A percentile compares a stretch with the other conserved stretches of the same genome.
phyloP scores from a whole-genome alignment of 2,797 vertebrate species.

The Anguilla obscura region DNA sequence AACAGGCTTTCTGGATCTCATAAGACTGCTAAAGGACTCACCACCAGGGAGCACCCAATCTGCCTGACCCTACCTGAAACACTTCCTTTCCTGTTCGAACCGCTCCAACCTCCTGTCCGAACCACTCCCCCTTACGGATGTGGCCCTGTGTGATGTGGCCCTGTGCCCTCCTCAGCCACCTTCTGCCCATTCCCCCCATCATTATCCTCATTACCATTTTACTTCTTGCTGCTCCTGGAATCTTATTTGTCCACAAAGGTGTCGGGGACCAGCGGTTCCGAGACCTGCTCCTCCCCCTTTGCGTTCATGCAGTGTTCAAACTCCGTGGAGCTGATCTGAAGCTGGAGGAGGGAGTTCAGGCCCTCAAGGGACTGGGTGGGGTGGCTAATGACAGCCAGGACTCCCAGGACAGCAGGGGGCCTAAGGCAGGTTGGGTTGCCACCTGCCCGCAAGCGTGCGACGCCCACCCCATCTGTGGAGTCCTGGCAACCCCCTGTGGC shows the following conservation, averaged over 20 bases:
- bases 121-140: too few species aligned
- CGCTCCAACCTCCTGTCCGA: conserved; percentile 78
- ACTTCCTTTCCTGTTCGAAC: conserved; percentile 47
- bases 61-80: conserved; percentile 60
- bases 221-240: conserved; percentile 68
- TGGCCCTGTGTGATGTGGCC: too few species aligned
- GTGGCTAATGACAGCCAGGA: conserved; percentile 66
- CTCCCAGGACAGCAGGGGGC: conserved; percentile 67
- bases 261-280: conserved; percentile 59
- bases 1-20: conserved; percentile 88
- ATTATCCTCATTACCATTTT: conserved; percentile 53
- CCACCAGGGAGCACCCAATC: conserved; percentile 69
- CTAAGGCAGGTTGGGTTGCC: conserved; percentile 64
- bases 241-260: conserved; percentile 72
- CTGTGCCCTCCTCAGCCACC: conserved; percentile 11
- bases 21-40: conserved; percentile 57
- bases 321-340: conserved; percentile 76
- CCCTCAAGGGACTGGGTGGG: conserved; percentile 70
- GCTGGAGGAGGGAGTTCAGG: conserved; percentile 84
- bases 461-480: conserved; percentile 81
- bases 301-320: conserved; percentile 77
- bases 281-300: conserved; percentile 79
- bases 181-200: conserved; percentile 16
- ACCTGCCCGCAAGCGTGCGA: conserved; percentile 63
- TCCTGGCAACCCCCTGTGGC: conserved; percentile 67